Evolutionary conservation across 2,888 invertebrate genomes (phyloP), one percentile per base, ranked within the genome.

Genomic region (Camponotus fellah): DNA sequence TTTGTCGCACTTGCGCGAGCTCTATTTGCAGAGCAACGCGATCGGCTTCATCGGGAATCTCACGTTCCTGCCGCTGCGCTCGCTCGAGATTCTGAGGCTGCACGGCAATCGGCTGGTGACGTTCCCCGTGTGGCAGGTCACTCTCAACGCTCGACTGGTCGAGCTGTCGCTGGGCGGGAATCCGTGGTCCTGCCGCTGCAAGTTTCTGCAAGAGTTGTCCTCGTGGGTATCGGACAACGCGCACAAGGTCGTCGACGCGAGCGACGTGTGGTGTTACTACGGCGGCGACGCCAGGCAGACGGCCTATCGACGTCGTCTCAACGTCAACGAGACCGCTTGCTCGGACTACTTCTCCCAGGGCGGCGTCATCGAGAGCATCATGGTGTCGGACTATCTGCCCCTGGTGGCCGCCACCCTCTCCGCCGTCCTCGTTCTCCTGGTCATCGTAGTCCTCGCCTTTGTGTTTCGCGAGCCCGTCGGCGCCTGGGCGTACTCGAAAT

Each of bases 151-250:
- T 26, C 96, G 97, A 89, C 95, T 98, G 88, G 97, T 96, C 91
- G 97, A 98, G 85, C 95, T 98, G 89, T 97, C 97, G 12, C 96
- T 98, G 82, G 97, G 98, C 17, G 97, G 97, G 91, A 99, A 99
- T 95, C 96, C 97, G 86, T 99, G 98, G 98, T 97, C 97, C 62
- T 99, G 99, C 94, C 97, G 98, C 91, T 99, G 99, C 95, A 97
- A 97, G 94, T 98, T 98, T 95, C 96, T 98, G 92, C 97, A 98
- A 95, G 97, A 97, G 92, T 95, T 98, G 91, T 97, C 98, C 84
- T 96, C 97, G 88, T 98, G 98, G 96, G 97, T 98, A 86, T 96
- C 97, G 53, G 97, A 98, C 94, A 98, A 98, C 94, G 97, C 97
- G 85, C 96, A 97, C 94, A 97, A 97, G 95, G 97, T 98, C 89